These are phyloP conservation scores for Agrochola circellaris DNA, from an alignment of 2,888 invertebrate genomes.

Conservation along the genomic window DNA sequence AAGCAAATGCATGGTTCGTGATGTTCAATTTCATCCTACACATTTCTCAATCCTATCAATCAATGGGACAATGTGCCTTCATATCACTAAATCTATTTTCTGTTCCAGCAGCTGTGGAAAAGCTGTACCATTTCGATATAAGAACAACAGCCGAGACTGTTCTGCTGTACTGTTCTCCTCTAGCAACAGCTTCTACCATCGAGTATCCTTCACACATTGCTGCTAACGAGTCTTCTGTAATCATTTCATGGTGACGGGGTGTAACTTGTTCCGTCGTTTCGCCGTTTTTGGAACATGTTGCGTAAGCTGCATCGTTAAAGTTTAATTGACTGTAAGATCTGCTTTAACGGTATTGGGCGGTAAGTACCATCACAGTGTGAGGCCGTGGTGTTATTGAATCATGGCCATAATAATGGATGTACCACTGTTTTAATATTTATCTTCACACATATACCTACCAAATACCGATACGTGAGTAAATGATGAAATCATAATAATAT, in stretches of 20 bases:
- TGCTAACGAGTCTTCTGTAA: conserved; percentile 25
- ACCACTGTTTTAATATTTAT: conserved; percentile 56
- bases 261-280: conserved; percentile 62
- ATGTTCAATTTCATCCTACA: not conserved
- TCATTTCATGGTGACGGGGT: conserved; percentile 41
- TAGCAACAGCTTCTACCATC: not conserved
- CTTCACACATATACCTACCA: conserved; percentile 31
- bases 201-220: not conserved
- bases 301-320: conserved; percentile 66
- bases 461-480: conserved; percentile 34
- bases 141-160: not conserved
- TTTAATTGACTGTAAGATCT: conserved; percentile 64
- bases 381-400: conserved; percentile 45
- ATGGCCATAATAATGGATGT: conserved; percentile 39
- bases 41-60: not conserved
- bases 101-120: not conserved
- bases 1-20: not conserved
- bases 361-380: conserved; percentile 35
- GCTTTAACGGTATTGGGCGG: conserved; percentile 59
- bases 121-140: not conserved
- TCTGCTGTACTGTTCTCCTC: not conserved
- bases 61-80: not conserved
- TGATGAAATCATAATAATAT: conserved; percentile 50
- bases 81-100: not conserved
- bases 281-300: conserved; percentile 66